Evolutionary conservation across 30 jellyfish, hydroid and myxozoan species (phyloP), one percentile per base, ranked within the genome.

Genomic region (Hydractinia symbiolongicarpus): DNA sequence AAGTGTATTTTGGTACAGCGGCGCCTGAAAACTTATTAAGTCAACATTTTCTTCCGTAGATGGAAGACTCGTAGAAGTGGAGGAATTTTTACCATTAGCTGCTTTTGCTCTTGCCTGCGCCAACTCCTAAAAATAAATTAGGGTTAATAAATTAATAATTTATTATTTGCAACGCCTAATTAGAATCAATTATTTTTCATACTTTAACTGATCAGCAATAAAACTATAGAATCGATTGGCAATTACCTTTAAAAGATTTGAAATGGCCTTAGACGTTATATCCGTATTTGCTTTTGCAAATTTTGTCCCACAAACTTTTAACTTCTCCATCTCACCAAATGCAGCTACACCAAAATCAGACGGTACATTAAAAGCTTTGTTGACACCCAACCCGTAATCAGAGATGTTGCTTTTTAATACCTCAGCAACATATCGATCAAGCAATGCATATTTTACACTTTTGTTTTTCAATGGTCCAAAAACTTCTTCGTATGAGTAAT

Each of bases 321-420:
- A 64, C 40, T 64, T 64, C 74, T 64, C 74, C 40, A 64, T n/a
- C 17, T 64, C 74, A n/a, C 74, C 74, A 64, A 64, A 64, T 6
- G 74, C 74, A n/a, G 74, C 74, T n/a, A 64, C 40, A 64, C 74
- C 74, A 51, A 64, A 64, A n/a, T 64, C 74, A n/a, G 74, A 1
- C 40, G 19, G 52, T n/a, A 64, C 19, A 64, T 64, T 64, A 4
- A 6, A 64, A 7, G 40, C 74, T n/a, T 44, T 6, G 9, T 64
- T 64, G 0, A 64, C 74, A n/a, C 40, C 74, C 16, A 64, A 64
- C 16, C 74, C 74, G 40, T 64, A 64, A 0, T 64, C 74, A 64
- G 74, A n/a, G 16, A 64, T 13, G 17, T 64, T 64, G 40, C 5
- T 7, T 51, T 64, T 64, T 13, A 64, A 13, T 7, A 64, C 17